Evolutionary conservation across 2,113 vertebrate species (phyloP).

Genomic region (Perccottus glenii): DNA sequence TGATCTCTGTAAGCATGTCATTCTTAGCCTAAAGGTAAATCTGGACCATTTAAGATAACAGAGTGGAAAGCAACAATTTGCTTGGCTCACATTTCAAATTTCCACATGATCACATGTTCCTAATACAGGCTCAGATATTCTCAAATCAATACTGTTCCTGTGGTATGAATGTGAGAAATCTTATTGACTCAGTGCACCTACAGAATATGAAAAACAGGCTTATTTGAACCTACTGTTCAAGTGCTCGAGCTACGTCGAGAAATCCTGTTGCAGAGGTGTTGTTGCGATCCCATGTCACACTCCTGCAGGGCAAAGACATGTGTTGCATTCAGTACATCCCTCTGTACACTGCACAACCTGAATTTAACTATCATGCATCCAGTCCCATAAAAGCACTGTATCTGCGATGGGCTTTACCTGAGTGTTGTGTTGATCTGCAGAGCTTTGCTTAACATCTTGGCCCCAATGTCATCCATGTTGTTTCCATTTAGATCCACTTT

Average conservation of each 20-base stretch:
- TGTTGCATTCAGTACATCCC: conserved; percentile 22
- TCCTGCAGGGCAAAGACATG: conserved; percentile 72
- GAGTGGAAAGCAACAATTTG: conserved; percentile 52
- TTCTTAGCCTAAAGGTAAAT: conserved; percentile 40
- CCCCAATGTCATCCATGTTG: conserved; percentile 88
- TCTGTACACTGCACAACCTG: background rate
- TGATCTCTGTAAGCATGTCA: conserved; percentile 63
- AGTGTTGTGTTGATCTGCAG: conserved; percentile 81
- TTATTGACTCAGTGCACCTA: background rate
- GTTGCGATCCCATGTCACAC: conserved; percentile 89
- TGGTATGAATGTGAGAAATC: background rate
- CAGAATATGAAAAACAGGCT: background rate
- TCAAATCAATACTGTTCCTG: background rate
- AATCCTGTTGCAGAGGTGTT: conserved; percentile 86
- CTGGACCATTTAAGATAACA: conserved; percentile 58
- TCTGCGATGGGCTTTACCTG: conserved; percentile 44
- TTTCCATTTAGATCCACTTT: conserved; percentile 89
- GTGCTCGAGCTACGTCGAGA: conserved; percentile 86
- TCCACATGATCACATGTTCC: conserved; percentile 12
- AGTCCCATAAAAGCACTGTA: background rate
- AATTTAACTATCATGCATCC: background rate
- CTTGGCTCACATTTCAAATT: conserved; percentile 31
- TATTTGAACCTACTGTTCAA: conserved; percentile 85
- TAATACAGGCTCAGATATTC: conserved; percentile 1
- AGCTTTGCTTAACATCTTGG: conserved; percentile 92